These are phyloP conservation scores for Danionella dracula DNA, from an alignment of 2,797 vertebrate genomes.

Conservation along the genomic window DNA sequence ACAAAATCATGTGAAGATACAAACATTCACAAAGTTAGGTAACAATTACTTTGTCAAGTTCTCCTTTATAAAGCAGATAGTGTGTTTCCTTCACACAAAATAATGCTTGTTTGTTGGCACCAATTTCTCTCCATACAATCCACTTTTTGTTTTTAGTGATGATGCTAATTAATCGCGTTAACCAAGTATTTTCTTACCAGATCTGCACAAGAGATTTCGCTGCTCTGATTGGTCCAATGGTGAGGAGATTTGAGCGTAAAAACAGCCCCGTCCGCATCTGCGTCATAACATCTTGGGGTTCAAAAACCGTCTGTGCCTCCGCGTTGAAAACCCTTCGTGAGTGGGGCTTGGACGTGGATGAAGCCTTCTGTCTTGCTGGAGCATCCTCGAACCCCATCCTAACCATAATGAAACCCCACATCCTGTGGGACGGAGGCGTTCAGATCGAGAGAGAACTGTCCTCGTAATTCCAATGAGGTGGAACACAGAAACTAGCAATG, in stretches of 20 bases:
- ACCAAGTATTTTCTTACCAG: slow-evolving; percentile 35
- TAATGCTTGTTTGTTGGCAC: too few species aligned
- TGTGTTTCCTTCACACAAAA: too few species aligned
- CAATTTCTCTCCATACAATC: too few species aligned
- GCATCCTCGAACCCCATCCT: slow-evolving; percentile 63
- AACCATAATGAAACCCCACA: slow-evolving; percentile 61
- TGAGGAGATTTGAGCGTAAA: slow-evolving; percentile 57
- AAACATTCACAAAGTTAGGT: too few species aligned
- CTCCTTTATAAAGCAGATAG: too few species aligned
- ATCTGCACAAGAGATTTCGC: slow-evolving; percentile 64
- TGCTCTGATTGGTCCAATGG: slow-evolving; percentile 60
- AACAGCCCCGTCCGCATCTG: slow-evolving; percentile 58
- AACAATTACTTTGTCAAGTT: too few species aligned
- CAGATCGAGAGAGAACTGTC: slow-evolving; percentile 47
- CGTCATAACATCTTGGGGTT: slow-evolving; percentile 56
- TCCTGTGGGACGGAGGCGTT: slow-evolving; percentile 62
- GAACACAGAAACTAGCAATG: not conserved
- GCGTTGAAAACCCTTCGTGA: slow-evolving; percentile 60
- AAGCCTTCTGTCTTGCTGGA: slow-evolving; percentile 69
- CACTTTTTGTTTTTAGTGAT: too few species aligned
- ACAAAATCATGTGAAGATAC: too few species aligned
- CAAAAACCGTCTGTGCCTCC: slow-evolving; percentile 57
- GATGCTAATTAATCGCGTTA: not conserved
- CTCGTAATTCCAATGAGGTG: not conserved
- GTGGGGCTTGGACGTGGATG: slow-evolving; percentile 63